Base-by-base conservation (phyloP, 2,888 invertebrate genomes). In the Troides oblongomaculatus region DNA sequence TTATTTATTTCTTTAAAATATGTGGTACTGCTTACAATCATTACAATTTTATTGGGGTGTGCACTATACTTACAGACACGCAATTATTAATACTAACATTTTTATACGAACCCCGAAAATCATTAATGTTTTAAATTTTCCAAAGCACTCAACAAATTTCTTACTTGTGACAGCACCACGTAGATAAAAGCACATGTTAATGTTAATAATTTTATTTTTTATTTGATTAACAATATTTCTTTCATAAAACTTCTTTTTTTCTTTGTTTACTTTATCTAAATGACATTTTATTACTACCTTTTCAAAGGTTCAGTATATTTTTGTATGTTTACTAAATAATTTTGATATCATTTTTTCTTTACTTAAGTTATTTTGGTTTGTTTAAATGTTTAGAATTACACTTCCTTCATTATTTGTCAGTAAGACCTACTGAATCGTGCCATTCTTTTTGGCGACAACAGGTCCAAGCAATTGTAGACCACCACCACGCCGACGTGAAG, bases 391-490 rank as follows among this genome's bases (percentile, higher is more conserved):
- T 53, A n/a, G 5, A 53, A n/a, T 53, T 53, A 53, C 53, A 46
- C 53, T 53, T n/a, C 53, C n/a, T 18, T 53, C 53, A 6, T 50
- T 18, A n/a, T 53, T 53, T 53, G n/a, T 53, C n/a, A 53, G 0
- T 12, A 53, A 53, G 18, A 53, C n/a, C 7, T 53, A 1, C 8
- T 53, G 5, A n/a, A 53, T 2, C 53, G n/a, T 53, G 7, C 53
- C 18, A 53, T n/a, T 5, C 23, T n/a, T 23, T 58, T 58, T 21
- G 10, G 10, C 57, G 14, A 10, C 57, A 23, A 73, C 92, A 98
- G 98, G 97, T 98, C 66, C 98, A 98, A 94, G 96, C 97, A 66
- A 98, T 98, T 80, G 96, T 98, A 74, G 98, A 98, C 88, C 96
- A 97, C 83, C 97, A 97, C 85, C 97, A 97, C 84, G 96, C 96